Evolutionary conservation across 35 echinoderm and acorn worm species (phyloP).

Genomic region (Apostichopus japonicus): DNA sequence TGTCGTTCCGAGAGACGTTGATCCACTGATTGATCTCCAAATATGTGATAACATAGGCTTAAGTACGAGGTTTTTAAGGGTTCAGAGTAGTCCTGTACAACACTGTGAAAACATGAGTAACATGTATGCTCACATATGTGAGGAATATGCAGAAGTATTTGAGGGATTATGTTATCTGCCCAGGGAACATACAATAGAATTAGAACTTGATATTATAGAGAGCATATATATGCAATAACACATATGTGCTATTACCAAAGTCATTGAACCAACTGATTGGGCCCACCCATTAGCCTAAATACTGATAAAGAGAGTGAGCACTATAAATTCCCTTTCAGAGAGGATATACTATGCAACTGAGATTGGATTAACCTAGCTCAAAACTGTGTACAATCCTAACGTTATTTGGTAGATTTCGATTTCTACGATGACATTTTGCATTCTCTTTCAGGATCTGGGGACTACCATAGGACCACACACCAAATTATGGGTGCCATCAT

Average conservation of each 20-base stretch:
- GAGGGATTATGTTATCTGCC: conserved; percentile 57
- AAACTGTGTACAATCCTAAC: too few species aligned
- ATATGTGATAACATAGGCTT: conserved; percentile 35
- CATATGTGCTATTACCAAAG: conserved; percentile 25
- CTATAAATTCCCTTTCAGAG: conserved; percentile 43
- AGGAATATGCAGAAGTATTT: conserved; percentile 58
- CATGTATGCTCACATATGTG: neutral
- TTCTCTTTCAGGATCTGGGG: too few species aligned
- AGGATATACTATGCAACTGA: conserved; percentile 33
- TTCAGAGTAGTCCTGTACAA: conserved; percentile 10
- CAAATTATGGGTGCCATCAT: too few species aligned
- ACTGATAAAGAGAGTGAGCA: conserved; percentile 54
- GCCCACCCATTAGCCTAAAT: conserved; percentile 32
- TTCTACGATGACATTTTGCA: neutral
- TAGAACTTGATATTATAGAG: conserved; percentile 69
- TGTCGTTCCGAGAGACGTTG: conserved; percentile 45
- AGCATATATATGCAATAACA: conserved; percentile 46
- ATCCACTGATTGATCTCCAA: conserved; percentile 64
- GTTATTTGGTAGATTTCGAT: too few species aligned
- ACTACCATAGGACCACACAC: too few species aligned
- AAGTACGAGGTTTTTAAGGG: conserved; percentile 27
- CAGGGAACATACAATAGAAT: conserved; percentile 32
- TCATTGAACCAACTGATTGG: conserved; percentile 56
- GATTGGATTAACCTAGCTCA: too few species aligned
- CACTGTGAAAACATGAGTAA: neutral